Conservation (phyloP, 1,140 invertebrate species). For the Drosophila pectinifera region DNA sequence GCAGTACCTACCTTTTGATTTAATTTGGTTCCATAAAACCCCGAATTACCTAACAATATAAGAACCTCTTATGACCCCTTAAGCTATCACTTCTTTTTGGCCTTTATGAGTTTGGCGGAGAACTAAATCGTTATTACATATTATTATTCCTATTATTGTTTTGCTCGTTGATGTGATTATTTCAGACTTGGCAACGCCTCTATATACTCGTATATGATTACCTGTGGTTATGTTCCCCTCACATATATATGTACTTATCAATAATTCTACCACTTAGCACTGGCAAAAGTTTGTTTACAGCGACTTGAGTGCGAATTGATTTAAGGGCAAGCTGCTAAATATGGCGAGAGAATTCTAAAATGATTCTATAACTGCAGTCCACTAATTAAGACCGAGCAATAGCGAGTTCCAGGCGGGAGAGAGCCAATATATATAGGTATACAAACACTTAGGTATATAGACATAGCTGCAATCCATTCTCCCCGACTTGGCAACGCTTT, state of each 20-base stretch:
- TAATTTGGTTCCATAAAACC: neutral
- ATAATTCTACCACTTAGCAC: conserved; percentile 39
- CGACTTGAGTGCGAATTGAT: conserved; percentile 23
- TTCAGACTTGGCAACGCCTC: conserved; percentile 5
- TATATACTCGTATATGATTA: conserved; percentile 20
- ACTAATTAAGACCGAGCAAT: neutral
- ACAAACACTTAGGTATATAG: neutral
- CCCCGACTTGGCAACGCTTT: conserved; percentile 25
- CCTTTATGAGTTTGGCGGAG: neutral
- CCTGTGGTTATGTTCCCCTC: neutral
- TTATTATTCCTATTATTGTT: neutral
- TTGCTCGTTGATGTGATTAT: conserved; percentile 4
- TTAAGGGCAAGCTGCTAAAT: neutral
- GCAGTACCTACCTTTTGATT: too few species aligned
- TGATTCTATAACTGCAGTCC: neutral
- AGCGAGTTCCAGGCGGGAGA: neutral
- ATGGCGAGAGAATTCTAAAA: conserved; percentile 6
- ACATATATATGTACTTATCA: conserved; percentile 23
- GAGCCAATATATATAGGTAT: neutral
- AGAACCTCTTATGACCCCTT: neutral
- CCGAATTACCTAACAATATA: too few species aligned
- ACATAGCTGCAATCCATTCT: conserved; percentile 10
- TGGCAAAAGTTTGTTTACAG: conserved; percentile 37
- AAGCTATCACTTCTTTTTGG: conserved; percentile 1
- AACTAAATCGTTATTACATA: neutral